phyloP scores from a whole-genome alignment of 2,113 vertebrate species.

The Entosphenus tridentatus region DNA sequence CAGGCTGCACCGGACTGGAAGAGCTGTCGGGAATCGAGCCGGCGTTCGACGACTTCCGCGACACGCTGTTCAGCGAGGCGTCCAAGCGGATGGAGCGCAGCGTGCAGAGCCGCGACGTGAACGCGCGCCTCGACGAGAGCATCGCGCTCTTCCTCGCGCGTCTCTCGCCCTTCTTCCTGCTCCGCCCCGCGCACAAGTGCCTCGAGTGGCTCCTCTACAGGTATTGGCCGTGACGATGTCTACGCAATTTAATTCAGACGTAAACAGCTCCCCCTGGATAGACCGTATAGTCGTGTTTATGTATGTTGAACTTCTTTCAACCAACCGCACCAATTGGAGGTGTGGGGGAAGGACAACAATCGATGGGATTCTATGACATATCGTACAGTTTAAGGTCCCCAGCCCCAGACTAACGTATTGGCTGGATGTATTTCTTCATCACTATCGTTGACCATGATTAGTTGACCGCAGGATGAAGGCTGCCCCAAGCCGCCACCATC shows the following conservation, averaged over 20 bases:
- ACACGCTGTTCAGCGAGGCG: constrained; percentile 46
- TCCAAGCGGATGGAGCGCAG: constrained; percentile 57
- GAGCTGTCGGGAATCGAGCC: constrained; percentile 66
- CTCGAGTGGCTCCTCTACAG: constrained; percentile 86
- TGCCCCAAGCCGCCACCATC: too few relatives aligned
- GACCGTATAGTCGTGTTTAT: not conserved
- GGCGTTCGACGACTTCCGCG: constrained; percentile 46
- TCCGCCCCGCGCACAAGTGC: constrained; percentile 84
- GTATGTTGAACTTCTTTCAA: not conserved
- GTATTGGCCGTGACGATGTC: constrained; percentile 19
- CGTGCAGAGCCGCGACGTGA: constrained; percentile 60
- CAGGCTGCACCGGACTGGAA: constrained; percentile 80
- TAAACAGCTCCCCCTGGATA: not conserved
- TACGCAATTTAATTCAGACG: not conserved
- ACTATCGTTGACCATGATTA: too few relatives aligned
- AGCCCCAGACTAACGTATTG: too few relatives aligned
- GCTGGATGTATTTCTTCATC: too few relatives aligned
- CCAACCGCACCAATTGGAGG: too few relatives aligned
- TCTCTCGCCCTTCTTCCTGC: constrained; percentile 70
- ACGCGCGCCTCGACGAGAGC: constrained; percentile 44
- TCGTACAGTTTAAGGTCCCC: too few relatives aligned
- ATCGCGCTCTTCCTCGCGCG: constrained; percentile 58
- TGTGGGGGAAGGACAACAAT: too few relatives aligned
- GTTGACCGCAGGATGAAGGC: too few relatives aligned
- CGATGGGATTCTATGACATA: too few relatives aligned